Conservation (phyloP, 2,113 vertebrate species). For the Thomomys bottae region DNA sequence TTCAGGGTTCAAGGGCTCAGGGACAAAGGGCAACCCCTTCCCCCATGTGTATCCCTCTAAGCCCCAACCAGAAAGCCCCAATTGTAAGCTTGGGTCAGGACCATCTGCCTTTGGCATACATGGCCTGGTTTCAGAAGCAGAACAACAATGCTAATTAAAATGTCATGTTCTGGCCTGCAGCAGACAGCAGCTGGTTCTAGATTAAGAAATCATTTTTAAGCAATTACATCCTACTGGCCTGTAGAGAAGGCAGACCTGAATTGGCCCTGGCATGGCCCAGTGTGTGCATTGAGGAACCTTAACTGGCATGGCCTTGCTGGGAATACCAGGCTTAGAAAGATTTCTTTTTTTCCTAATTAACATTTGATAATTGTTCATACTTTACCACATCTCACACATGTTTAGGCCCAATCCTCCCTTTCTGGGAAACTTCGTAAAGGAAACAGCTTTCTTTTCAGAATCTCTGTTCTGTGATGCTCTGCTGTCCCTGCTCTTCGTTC, state of each 20-base stretch:
- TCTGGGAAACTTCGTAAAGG: neutral
- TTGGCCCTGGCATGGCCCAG: conserved; percentile 37
- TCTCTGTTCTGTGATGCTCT: neutral
- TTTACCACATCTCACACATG: neutral
- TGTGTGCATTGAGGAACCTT: neutral
- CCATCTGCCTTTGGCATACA: conserved; percentile 58
- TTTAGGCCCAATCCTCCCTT: neutral
- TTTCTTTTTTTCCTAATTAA: conserved; percentile 41
- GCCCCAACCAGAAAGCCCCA: neutral
- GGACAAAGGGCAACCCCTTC: neutral
- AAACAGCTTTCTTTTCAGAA: neutral
- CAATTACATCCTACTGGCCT: conserved; percentile 21
- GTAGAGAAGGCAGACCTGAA: neutral
- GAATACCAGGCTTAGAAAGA: conserved; percentile 36
- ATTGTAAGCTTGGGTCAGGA: neutral
- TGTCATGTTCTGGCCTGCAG: conserved; percentile 60
- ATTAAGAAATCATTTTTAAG: conserved; percentile 63
- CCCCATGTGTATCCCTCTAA: neutral
- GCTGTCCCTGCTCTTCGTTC: neutral
- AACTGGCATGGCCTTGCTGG: neutral
- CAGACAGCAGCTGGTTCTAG: conserved; percentile 76
- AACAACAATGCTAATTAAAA: conserved; percentile 70
- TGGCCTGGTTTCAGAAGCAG: conserved; percentile 55
- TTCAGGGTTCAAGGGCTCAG: neutral
- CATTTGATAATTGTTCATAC: neutral